Base-by-base conservation (phyloP, 1,140 invertebrate species). In the Brachystomella parvula region DNA sequence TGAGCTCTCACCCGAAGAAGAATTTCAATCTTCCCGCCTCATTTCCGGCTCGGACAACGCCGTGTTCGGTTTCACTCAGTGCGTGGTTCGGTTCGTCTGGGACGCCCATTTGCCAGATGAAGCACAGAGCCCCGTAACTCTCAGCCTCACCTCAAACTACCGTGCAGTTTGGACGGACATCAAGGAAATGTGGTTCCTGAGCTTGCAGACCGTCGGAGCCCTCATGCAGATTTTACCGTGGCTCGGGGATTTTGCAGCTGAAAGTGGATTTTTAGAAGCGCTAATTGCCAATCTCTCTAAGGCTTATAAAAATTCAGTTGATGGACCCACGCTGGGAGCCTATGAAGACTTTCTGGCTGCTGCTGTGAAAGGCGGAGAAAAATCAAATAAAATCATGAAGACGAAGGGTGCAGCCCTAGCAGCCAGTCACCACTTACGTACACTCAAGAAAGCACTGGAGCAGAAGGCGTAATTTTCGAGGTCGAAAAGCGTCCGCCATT, bases 141-240 rank as follows among this genome's bases (percentile, higher is more conserved):
- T 94, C 35, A 89, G 92, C 1, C 87, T 94, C 0, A 84, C 89
- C 1, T 88, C 90, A 80, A 81, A 83, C 17, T 95, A 94, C 76
- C 91, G 92, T 75, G 86, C 88, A 75, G 80, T 86, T 66, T 95
- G 92, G 92, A 84, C 86, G 76, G 90, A 94, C 74, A 82, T 94
- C 21, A 89, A 87, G 77, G 92, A 94, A 77, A 79, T 94, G 1
- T 95, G 92, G 92, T 94, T 93, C 78, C 79, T 95, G 26, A 91
- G 92, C 17, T 92, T 94, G 89, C 91, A 94, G 78, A 93, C 90
- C 17, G 86, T 94, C 79, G 86, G 88, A 71, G 83, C 85, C 3
- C 85, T 94, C 0, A 77, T 94, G 9, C 82, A 86, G 2, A 81
- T 86, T 56, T 83, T 93, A 57, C 89, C 90, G 1, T 94, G 91